Percentiles rank a stretch among this genome's conserved stretches.
phyloP scores from a whole-genome alignment of 2,888 invertebrate genomes.

The Trypoxylon attenuatum region DNA sequence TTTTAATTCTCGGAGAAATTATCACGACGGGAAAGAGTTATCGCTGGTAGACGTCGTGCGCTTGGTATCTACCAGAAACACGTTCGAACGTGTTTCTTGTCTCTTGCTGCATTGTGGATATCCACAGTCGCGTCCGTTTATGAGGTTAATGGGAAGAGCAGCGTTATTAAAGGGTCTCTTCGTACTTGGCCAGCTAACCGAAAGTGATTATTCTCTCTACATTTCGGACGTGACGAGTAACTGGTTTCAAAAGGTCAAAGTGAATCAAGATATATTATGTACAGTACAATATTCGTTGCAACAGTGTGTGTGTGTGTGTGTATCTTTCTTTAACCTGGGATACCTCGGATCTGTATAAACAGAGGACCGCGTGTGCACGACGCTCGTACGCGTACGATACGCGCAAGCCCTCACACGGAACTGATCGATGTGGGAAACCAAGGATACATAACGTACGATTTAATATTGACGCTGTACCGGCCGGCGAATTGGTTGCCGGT shows the following conservation, averaged over 20 bases:
- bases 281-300: no score
- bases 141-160: slow-evolving; percentile 44
- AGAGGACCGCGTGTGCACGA: background rate
- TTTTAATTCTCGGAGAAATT: slow-evolving; percentile 43
- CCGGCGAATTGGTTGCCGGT: slow-evolving; percentile 17
- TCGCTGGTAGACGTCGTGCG: slow-evolving; percentile 34
- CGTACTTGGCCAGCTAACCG: background rate
- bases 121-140: slow-evolving; percentile 34
- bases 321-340: background rate
- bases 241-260: no score
- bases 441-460: background rate
- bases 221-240: no score
- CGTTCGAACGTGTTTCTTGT: slow-evolving; percentile 46
- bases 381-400: background rate
- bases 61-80: slow-evolving; percentile 40
- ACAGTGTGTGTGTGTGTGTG: background rate
- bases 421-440: background rate
- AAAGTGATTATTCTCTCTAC: background rate
- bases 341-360: background rate
- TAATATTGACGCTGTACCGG: background rate
- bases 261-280: no score
- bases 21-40: slow-evolving; percentile 41
- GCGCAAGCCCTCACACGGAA: background rate
- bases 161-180: slow-evolving; percentile 24
- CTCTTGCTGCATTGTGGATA: slow-evolving; percentile 20